Conservation (phyloP, 2,888 invertebrate species). For the Lamellibrachia satsuma region DNA sequence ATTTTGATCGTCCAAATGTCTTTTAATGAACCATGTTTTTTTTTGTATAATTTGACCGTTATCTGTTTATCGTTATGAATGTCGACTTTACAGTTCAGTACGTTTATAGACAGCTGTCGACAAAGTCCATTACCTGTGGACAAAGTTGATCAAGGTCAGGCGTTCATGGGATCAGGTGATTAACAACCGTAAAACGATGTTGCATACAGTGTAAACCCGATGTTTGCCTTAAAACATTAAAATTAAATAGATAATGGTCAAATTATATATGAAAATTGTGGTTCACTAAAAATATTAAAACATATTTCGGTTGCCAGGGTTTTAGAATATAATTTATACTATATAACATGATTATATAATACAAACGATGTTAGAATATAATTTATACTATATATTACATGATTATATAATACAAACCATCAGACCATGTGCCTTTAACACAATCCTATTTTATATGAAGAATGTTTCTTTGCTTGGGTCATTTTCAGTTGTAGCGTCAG, state of each 20-base stretch:
- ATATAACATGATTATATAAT: not conserved
- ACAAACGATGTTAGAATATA: not conserved
- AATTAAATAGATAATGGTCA: not conserved
- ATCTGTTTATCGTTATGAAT: too few relatives aligned
- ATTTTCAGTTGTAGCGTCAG: not conserved
- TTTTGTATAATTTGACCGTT: too few relatives aligned
- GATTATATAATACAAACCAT: not conserved
- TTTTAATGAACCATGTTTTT: too few relatives aligned
- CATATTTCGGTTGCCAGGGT: not conserved
- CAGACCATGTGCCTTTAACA: not conserved
- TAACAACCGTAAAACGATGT: not conserved
- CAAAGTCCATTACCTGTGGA: too few relatives aligned
- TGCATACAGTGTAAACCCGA: not conserved
- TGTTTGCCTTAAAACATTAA: not conserved
- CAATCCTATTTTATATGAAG: not conserved
- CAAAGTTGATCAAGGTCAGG: not conserved
- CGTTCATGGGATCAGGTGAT: not conserved
- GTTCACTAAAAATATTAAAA: not conserved
- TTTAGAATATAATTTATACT: not conserved
- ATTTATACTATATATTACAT: not conserved
- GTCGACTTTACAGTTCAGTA: too few relatives aligned
- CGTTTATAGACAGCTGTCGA: too few relatives aligned
- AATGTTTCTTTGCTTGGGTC: not conserved
- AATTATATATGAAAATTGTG: not conserved
- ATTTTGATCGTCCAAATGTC: too few relatives aligned